Conservation (phyloP, 2,113 vertebrate species). For the Oryzias melastigma region DNA sequence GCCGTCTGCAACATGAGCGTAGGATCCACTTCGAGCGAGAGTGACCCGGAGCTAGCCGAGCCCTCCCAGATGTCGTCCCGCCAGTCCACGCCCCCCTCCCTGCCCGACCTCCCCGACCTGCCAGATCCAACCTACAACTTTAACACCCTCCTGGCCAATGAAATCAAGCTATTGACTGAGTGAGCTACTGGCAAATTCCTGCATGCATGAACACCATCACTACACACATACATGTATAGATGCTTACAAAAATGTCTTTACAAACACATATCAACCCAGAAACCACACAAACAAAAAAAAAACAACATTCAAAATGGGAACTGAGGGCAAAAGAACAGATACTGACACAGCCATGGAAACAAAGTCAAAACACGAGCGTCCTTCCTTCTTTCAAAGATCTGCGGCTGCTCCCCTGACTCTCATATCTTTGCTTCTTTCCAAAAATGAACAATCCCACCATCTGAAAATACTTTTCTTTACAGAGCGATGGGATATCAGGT, state of each 20-base stretch:
- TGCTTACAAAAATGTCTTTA: constrained; percentile 49
- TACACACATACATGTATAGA: constrained; percentile 31
- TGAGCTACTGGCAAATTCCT: constrained; percentile 69
- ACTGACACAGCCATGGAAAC: constrained; percentile 25
- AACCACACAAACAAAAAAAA: constrained; percentile 14
- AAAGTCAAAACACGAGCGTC: constrained; percentile 46
- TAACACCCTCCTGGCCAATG: constrained; percentile 84
- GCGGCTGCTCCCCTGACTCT: constrained; percentile 82
- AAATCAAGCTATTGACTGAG: constrained; percentile 87
- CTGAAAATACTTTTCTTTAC: constrained; percentile 33
- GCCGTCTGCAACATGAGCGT: constrained; percentile 82
- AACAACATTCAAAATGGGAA: constrained; percentile 37
- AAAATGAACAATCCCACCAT: constrained; percentile 27
- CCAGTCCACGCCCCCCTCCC: constrained; percentile 55
- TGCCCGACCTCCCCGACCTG: constrained; percentile 68
- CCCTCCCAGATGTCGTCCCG: constrained; percentile 65
- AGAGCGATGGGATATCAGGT: constrained; percentile 24
- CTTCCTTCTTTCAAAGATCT: constrained; percentile 65
- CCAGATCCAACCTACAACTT: constrained; percentile 82
- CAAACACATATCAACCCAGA: constrained; percentile 42
- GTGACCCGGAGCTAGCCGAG: constrained; percentile 84
- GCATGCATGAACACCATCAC: constrained; percentile 39
- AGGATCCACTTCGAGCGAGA: constrained; percentile 87
- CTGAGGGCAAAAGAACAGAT: constrained; percentile 30
- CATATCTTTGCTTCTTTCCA: constrained; percentile 40